These are phyloP conservation scores for Margaritifera margaritifera DNA, from an alignment of 2,888 invertebrate species.

Conservation along the genomic window DNA sequence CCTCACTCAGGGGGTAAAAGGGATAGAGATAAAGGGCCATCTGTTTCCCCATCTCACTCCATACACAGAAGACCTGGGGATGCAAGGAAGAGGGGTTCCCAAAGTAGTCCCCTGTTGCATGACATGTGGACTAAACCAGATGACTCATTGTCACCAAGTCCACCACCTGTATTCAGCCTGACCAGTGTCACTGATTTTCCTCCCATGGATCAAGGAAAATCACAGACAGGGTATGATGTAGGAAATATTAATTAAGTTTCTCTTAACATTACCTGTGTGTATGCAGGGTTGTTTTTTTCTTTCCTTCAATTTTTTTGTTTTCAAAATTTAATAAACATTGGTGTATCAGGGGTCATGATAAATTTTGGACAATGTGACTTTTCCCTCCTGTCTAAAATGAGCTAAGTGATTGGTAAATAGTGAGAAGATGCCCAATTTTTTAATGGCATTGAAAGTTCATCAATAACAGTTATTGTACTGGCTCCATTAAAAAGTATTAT, in stretches of 20 bases:
- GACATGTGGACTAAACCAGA: not conserved
- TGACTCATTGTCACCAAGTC: not conserved
- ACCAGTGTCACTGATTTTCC: conserved; percentile 56
- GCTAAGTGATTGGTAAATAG: too few species aligned
- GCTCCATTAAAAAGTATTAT: too few species aligned
- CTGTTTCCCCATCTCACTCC: conserved; percentile 37
- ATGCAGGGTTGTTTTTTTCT: too few species aligned
- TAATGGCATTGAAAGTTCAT: too few species aligned
- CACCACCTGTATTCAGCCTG: conserved; percentile 52
- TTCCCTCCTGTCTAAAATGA: too few species aligned
- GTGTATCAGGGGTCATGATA: too few species aligned
- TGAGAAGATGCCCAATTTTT: too few species aligned
- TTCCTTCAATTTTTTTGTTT: too few species aligned
- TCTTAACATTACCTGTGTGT: not conserved
- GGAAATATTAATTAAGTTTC: conserved; percentile 11
- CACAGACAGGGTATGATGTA: not conserved
- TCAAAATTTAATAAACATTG: too few species aligned
- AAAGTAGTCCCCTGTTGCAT: conserved; percentile 34
- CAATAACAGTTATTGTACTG: too few species aligned
- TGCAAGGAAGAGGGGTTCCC: conserved; percentile 33
- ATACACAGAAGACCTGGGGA: conserved; percentile 27
- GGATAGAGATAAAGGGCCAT: conserved; percentile 21
- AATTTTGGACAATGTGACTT: too few species aligned
- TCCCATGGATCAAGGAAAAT: conserved; percentile 32
- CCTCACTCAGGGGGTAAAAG: conserved; percentile 44